These are phyloP conservation scores for Drosophila sp. DNA, from an alignment of 1,140 invertebrate genomes.

Conservation along the genomic window DNA sequence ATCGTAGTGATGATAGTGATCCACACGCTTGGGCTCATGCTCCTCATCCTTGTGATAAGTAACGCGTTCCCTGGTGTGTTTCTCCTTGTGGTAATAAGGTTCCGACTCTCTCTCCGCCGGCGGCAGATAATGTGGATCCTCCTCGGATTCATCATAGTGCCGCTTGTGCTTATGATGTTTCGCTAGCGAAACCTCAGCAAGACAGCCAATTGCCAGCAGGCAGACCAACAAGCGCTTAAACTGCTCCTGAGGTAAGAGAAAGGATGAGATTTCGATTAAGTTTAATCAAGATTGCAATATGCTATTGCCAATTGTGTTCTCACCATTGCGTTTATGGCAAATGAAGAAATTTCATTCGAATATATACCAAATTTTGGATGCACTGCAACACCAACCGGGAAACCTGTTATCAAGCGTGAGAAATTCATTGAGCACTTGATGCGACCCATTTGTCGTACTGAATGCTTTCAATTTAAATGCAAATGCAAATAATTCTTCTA, in stretches of 20 bases:
- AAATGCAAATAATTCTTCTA: constrained; percentile 53
- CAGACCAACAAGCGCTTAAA: constrained; percentile 42
- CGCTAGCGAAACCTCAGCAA: constrained; percentile 56
- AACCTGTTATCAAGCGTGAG: constrained; percentile 73
- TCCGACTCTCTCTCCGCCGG: constrained; percentile 32
- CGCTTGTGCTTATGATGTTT: constrained; percentile 63
- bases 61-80: constrained; percentile 68
- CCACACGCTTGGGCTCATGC: constrained; percentile 60
- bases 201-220: constrained; percentile 44
- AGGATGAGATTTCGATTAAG: background rate
- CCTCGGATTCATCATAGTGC: constrained; percentile 59
- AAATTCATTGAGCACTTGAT: constrained; percentile 54
- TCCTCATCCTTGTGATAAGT: constrained; percentile 63
- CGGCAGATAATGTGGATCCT: constrained; percentile 63
- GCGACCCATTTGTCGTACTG: constrained; percentile 69
- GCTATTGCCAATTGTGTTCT: constrained; percentile 24
- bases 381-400: constrained; percentile 26
- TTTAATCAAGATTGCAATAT: background rate
- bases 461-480: constrained; percentile 58
- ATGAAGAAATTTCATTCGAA: constrained; percentile 9
- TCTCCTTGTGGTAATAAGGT: constrained; percentile 64
- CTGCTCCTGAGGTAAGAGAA: constrained; percentile 36
- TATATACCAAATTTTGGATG: constrained; percentile 35
- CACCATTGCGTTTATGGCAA: constrained; percentile 45
- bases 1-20: constrained; percentile 74